A percentile compares a stretch with the other conserved stretches of the same genome.
phyloP scores from a whole-genome alignment of 2,113 vertebrate genomes.

The Promerops cafer region DNA sequence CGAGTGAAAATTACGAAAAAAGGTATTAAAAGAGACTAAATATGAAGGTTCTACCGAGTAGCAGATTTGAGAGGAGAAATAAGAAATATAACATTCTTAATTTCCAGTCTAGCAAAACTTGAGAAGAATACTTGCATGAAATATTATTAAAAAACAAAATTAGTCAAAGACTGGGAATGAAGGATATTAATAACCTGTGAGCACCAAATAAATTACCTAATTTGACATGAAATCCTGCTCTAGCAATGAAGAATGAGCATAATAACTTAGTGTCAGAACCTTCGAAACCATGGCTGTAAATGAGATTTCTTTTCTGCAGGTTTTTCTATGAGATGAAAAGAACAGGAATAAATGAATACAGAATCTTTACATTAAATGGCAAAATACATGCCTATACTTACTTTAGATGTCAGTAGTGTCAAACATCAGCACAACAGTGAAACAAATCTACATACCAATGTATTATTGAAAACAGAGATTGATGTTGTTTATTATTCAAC shows the following conservation, averaged over 20 bases:
- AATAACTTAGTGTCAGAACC: background rate
- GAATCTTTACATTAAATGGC: background rate
- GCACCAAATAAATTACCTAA: background rate
- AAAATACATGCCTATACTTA: background rate
- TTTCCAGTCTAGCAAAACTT: background rate
- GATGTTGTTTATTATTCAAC: background rate
- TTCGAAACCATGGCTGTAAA: background rate
- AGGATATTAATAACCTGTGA: background rate
- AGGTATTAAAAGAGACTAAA: background rate
- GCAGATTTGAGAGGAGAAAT: background rate
- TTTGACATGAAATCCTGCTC: background rate
- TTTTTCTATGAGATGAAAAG: background rate
- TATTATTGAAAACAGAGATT: background rate
- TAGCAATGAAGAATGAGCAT: background rate
- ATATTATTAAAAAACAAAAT: background rate
- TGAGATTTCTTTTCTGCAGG: background rate
- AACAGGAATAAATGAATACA: slow-evolving; percentile 9
- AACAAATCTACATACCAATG: background rate
- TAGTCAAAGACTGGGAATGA: background rate
- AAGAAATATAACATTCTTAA: background rate
- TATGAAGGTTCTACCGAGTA: background rate
- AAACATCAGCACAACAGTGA: background rate
- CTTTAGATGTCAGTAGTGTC: background rate
- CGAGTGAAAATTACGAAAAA: background rate
- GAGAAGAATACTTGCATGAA: background rate